phyloP scores from a whole-genome alignment of 1,140 invertebrate genomes.

The Caerostris darwini region DNA sequence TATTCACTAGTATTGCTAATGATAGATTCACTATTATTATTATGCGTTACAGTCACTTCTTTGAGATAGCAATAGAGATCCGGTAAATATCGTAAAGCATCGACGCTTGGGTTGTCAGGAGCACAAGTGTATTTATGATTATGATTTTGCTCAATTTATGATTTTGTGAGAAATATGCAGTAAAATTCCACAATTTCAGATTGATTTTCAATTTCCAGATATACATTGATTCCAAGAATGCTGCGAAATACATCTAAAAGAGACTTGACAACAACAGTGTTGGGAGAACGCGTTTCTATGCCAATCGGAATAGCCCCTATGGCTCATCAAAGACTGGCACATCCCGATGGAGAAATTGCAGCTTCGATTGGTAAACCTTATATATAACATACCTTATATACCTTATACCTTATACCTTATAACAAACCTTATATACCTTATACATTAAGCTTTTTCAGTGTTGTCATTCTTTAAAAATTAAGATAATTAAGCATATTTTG shows the following conservation, averaged over 20 bases:
- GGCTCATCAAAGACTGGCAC: constrained; percentile 95
- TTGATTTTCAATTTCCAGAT: constrained; percentile 82
- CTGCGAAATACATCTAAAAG: constrained; percentile 88
- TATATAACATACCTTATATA: not conserved
- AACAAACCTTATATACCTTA: not conserved
- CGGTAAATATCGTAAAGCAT: not conserved
- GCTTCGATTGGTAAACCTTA: constrained; percentile 87
- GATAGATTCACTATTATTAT: no score
- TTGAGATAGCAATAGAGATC: not conserved
- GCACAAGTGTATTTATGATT: not conserved
- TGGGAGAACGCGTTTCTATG: constrained; percentile 88
- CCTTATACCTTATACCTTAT: not conserved
- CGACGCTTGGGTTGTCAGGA: not conserved
- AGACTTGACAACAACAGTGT: constrained; percentile 85
- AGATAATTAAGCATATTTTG: no score
- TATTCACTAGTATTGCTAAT: no score
- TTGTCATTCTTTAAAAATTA: not conserved
- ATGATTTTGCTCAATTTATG: no score
- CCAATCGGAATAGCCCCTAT: constrained; percentile 94
- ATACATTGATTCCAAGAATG: constrained; percentile 89
- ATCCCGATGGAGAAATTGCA: constrained; percentile 93
- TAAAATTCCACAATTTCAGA: not conserved
- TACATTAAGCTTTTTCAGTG: not conserved
- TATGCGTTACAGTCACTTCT: no score
- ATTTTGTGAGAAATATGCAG: not conserved